phyloP scores from a whole-genome alignment of 2,113 vertebrate species.

The Brachypteracias leptosomus region DNA sequence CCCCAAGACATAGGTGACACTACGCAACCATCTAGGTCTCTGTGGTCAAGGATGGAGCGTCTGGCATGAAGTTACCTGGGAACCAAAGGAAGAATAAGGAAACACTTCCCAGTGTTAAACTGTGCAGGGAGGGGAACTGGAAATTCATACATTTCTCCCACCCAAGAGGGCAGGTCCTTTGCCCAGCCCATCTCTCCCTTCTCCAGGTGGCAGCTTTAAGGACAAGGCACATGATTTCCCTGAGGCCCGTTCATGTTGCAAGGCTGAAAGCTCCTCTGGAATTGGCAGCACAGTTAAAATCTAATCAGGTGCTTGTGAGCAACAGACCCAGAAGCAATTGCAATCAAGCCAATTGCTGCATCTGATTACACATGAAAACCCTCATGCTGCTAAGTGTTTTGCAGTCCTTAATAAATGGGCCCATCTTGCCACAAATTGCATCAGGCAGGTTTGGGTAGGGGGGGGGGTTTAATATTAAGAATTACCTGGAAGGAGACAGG shows the following conservation, averaged over 20 bases:
- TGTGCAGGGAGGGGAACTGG: not conserved
- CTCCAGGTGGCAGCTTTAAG: not conserved
- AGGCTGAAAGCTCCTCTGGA: slow-evolving; percentile 1
- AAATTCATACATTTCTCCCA: not conserved
- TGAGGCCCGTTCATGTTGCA: fast-evolving
- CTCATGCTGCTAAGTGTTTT: not conserved
- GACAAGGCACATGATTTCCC: not conserved
- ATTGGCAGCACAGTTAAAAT: slow-evolving; percentile 18
- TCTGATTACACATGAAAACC: slow-evolving; percentile 61
- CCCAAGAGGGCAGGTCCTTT: not conserved
- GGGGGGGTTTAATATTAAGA: not conserved
- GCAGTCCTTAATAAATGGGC: slow-evolving; percentile 52
- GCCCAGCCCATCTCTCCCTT: not conserved
- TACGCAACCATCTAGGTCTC: not conserved
- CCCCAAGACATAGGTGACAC: fast-evolving
- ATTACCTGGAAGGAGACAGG: not conserved
- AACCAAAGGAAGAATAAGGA: not conserved
- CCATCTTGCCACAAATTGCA: slow-evolving; percentile 15
- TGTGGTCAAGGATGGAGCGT: fast-evolving
- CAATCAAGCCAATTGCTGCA: slow-evolving; percentile 67
- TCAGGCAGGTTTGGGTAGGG: not conserved
- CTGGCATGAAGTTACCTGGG: not conserved
- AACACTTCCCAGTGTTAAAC: not conserved
- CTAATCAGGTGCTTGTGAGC: slow-evolving; percentile 57
- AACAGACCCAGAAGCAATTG: slow-evolving; percentile 57